Percentiles rank a stretch among this genome's conserved stretches.
Conservation (phyloP, 2,888 invertebrate genomes). For the Dendrolimus houi region DNA sequence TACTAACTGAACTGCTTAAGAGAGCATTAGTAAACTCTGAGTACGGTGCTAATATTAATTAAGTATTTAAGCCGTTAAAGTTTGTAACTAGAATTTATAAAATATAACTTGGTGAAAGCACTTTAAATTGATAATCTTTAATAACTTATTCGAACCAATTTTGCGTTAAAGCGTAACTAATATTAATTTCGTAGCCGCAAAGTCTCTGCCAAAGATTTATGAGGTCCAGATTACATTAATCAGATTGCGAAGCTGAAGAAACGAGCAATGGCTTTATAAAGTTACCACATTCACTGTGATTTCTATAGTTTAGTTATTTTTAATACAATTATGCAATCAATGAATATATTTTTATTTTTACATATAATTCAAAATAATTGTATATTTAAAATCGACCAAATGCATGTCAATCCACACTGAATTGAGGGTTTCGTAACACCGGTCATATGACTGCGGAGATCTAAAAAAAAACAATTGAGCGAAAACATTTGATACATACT, state of each 20-base stretch:
- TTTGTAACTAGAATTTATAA: not conserved
- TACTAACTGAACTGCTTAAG: no score
- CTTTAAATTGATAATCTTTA: not conserved
- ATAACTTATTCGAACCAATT: constrained; percentile 9
- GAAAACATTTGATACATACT: no score
- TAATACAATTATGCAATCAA: not conserved
- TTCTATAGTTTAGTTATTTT: not conserved
- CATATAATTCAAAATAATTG: no score
- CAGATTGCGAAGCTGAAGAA: constrained; percentile 13
- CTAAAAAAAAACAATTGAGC: no score
- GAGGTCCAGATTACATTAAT: constrained; percentile 12
- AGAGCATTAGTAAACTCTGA: no score
- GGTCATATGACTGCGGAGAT: no score
- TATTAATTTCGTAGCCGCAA: constrained; percentile 16
- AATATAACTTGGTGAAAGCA: not conserved
- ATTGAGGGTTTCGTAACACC: no score
- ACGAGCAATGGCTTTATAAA: constrained; percentile 9
- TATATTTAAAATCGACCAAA: no score
- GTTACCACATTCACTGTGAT: not conserved
- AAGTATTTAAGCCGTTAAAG: no score
- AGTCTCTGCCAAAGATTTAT: constrained; percentile 17
- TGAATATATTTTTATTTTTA: no score
- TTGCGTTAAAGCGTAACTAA: constrained; percentile 11
- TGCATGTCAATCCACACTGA: no score
- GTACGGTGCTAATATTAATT: no score